A percentile compares a stretch with the other conserved stretches of the same genome.
Conservation (phyloP, 2,888 invertebrate genomes). For the Ormyrus nitidulus region DNA sequence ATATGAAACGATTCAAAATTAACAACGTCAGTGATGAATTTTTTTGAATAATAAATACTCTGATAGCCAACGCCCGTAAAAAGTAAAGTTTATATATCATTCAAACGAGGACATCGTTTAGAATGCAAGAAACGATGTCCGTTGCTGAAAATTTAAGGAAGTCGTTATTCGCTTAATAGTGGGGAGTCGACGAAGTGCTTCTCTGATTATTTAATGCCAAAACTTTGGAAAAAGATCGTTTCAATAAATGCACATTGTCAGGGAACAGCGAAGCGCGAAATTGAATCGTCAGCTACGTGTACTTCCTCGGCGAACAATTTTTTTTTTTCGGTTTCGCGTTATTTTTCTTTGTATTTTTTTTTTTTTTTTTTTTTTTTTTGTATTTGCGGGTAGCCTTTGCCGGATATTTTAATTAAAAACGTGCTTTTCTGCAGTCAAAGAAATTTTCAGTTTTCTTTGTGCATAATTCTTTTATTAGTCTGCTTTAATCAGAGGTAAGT, state of each 20-base stretch:
- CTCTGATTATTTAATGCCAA: conserved; percentile 24
- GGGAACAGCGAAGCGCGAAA: conserved; percentile 24
- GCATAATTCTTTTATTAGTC: conserved; percentile 12
- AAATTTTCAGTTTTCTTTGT: background rate
- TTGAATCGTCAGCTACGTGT: conserved; percentile 13
- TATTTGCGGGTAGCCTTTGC: background rate
- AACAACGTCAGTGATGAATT: too few species aligned
- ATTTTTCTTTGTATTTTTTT: background rate
- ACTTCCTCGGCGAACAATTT: background rate
- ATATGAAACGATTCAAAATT: too few species aligned
- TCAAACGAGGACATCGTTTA: background rate
- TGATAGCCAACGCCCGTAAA: too few species aligned
- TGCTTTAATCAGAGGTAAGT: conserved; percentile 1
- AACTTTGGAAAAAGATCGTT: background rate
- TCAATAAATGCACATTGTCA: conserved; percentile 15
- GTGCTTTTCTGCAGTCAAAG: background rate
- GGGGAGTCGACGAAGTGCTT: background rate
- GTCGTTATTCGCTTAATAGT: conserved; percentile 4
- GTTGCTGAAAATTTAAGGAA: conserved; percentile 9
- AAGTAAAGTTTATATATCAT: background rate
- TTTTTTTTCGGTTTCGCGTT: background rate
- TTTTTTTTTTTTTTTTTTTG: background rate
- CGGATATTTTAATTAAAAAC: conserved; percentile 22
- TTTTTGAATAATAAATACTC: too few species aligned
- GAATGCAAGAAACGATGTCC: background rate